These are phyloP conservation scores for Graphium colonna DNA, from an alignment of 2,888 invertebrate species.

Conservation along the genomic window DNA sequence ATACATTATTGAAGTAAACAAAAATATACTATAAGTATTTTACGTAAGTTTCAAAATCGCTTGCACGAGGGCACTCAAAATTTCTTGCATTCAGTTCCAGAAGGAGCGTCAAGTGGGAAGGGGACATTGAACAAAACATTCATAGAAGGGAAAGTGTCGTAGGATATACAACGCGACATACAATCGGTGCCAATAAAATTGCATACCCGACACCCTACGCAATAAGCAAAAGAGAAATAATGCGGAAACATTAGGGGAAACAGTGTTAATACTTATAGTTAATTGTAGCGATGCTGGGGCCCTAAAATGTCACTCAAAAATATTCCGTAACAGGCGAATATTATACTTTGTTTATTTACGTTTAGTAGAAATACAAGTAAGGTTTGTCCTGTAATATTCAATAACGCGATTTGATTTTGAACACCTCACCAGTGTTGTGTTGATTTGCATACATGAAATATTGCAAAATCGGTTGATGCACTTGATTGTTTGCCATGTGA, in stretches of 20 bases:
- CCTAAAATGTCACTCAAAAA: conserved; percentile 47
- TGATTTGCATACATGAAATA: too few species aligned
- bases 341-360: not conserved
- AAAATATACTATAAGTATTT: conserved; percentile 17
- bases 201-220: conserved; percentile 65
- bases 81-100: conserved; percentile 33
- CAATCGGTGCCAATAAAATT: conserved; percentile 76
- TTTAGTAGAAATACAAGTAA: too few species aligned
- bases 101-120: conserved; percentile 43
- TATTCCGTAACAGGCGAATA: not conserved
- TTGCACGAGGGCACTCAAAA: conserved; percentile 37
- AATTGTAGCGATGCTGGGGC: conserved; percentile 57
- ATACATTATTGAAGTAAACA: not conserved
- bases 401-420: too few species aligned
- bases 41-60: conserved; percentile 7
- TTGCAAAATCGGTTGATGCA: too few species aligned
- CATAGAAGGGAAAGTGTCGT: conserved; percentile 72
- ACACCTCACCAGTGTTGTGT: too few species aligned
- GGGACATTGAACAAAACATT: conserved; percentile 63
- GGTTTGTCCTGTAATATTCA: too few species aligned
- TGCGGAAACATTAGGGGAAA: conserved; percentile 74
- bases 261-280: conserved; percentile 78
- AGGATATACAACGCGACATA: conserved; percentile 60
- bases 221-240: conserved; percentile 73
- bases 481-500: too few species aligned